Base-by-base conservation (phyloP, 2,888 invertebrate genomes). In the Philaethria dido region DNA sequence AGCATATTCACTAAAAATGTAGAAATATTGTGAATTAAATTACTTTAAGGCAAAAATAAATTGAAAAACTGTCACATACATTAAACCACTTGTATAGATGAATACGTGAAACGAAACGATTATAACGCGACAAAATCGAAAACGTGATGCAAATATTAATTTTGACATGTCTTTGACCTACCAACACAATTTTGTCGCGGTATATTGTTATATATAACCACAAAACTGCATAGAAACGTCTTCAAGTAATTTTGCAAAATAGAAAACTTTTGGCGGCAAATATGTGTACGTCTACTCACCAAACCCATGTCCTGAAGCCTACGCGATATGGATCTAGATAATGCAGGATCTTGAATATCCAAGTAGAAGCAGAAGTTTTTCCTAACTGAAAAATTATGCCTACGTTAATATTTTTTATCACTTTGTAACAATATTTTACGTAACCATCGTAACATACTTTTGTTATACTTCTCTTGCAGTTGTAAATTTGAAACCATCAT, bases 311-410 rank as follows among this genome's bases (percentile, higher is more conserved):
- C 93, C 82, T 94, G 95, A 77, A 96, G 94, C 84, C 94, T 94
- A 72, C 93, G 91, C 78, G 96, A 95, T 86, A 96, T 86, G 74
- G 94, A 95, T 78, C 93, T 90, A 70, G 94, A 93, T 65, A 94
- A 86, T 75, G 93, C 93, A 90, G 95, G 94, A 79, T 95, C 96
- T 89, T 95, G 95, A 77, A 96, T 94, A 82, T 96, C 96, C 93
- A 96, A 93, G 86, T 96, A 96, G 91, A 96, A 96, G 82, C 94
- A 94, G 80, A 95, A 95, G 85, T 94, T 94, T 78, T 93, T 93
- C 82, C 96, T 83, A 72, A 90, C 92, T 92, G 89, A 65, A 88
- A 88, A 54, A 66, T 59, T 48, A 54, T 62, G 42, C 33, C 47
- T 62, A 54, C 54, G 57, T 62, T 69, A 66, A 33, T 20, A 59